These are phyloP conservation scores for Aphrocallistes beatrix DNA, from an alignment of 37 sponge, comb jelly and placozoan species.

Conservation along the genomic window DNA sequence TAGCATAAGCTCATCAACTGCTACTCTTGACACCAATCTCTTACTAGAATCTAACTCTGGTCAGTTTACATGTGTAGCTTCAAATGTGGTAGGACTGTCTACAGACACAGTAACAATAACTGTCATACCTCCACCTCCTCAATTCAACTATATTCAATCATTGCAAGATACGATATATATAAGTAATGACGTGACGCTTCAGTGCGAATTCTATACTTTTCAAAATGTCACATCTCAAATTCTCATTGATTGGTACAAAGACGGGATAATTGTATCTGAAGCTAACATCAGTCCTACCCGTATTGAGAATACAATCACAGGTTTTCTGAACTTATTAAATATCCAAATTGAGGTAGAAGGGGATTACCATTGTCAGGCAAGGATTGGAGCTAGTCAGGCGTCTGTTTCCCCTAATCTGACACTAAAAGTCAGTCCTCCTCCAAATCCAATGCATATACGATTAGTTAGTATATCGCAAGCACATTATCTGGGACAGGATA, in stretches of 20 bases:
- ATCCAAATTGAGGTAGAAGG: neutral
- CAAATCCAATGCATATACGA: neutral
- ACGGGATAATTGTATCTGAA: neutral
- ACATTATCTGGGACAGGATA: no score
- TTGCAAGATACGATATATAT: neutral
- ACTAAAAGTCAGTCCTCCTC: neutral
- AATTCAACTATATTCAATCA: neutral
- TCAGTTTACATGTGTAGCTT: neutral
- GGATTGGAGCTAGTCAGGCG: neutral
- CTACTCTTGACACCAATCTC: neutral
- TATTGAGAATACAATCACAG: neutral
- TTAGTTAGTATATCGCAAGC: no score
- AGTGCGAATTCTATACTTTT: neutral
- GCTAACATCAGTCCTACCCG: neutral
- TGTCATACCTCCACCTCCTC: neutral
- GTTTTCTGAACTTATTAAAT: neutral
- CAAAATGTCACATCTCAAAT: neutral
- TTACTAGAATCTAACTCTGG: neutral
- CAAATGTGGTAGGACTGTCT: neutral
- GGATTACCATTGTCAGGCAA: neutral
- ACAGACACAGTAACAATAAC: neutral
- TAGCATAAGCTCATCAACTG: neutral
- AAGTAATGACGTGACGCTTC: neutral
- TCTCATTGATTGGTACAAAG: neutral
- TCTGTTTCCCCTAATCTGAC: neutral